Percentiles rank a stretch among this genome's conserved stretches.
Evolutionary conservation across 2,797 vertebrate genomes (phyloP).

Genomic region (Lophius americanus): DNA sequence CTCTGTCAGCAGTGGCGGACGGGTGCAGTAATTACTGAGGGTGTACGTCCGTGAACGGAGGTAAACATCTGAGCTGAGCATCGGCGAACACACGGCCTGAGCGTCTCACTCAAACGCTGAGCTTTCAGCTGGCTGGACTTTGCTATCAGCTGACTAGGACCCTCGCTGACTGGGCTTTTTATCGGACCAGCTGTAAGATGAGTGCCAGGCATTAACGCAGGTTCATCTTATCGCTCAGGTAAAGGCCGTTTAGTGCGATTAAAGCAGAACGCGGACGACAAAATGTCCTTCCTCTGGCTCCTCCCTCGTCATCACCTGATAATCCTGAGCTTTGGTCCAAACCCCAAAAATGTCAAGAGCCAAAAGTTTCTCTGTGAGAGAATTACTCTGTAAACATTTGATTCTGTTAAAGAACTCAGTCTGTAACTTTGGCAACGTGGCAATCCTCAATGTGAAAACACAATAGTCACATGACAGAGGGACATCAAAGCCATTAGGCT

Average conservation of each 20-base stretch:
- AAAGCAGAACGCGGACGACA: slow-evolving; percentile 16
- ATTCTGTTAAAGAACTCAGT: too few species aligned
- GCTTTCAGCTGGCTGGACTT: slow-evolving; percentile 12
- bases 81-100: slow-evolving; percentile 21
- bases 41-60: slow-evolving; percentile 28
- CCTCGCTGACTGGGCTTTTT: neutral
- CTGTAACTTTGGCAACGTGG: too few species aligned
- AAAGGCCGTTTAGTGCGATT: neutral
- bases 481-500: too few species aligned
- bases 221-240: neutral
- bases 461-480: too few species aligned
- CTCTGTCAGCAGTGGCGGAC: slow-evolving; percentile 64
- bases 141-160: slow-evolving; percentile 12
- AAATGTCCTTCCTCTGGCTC: slow-evolving; percentile 3
- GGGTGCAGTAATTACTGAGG: slow-evolving; percentile 59
- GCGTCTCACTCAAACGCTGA: slow-evolving; percentile 8
- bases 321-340: neutral
- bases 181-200: neutral
- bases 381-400: neutral
- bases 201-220: neutral
- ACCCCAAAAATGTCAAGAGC: neutral
- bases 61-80: slow-evolving; percentile 41
- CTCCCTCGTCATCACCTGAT: too few species aligned
- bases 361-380: neutral
- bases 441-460: too few species aligned